Base-by-base conservation (phyloP, 2,888 invertebrate species). In the Meteorus colon region DNA sequence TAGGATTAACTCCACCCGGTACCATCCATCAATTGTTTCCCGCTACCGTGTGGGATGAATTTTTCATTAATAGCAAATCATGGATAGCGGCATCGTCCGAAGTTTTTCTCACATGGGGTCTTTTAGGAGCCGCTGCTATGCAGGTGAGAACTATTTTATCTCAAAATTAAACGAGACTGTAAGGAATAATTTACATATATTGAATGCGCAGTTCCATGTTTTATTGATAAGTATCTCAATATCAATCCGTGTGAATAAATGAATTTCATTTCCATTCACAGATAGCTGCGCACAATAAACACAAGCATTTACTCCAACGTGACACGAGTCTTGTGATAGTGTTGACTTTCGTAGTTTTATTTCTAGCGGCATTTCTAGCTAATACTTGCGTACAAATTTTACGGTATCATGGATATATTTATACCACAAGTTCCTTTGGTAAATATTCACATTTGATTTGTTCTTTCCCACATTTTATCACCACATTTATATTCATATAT, bases 21-120 rank as follows among this genome's bases (percentile, higher is more conserved):
- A 90, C 92, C 34, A 91, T 93, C 12, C 91, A 94, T 83, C 93
- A 94, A 82, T 92, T 95, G 70, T 96, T 96, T 87, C 93, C 95
- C 0, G 94, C 95, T 81, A 95, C 95, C 4, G 93, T 94, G 55
- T 96, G 96, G 94, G 93, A 92, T 81, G 96, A 96, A 86, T 96
- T 97, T 90, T 95, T 97, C 87, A 92, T 95, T 65, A 96, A 96
- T 86, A 93, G 94, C 73, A 94, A 94, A 91, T 96, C 96, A 81
- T 97, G 97, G 97, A 92, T 95, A 34, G 96, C 97, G 0, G 97
- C 97, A 0, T 95, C 96, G 24, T 95, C 96, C 86, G 97, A 97
- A 90, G 94, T 94, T 0, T 97, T 97, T 87, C 91, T 97, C 71
- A 96, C 96, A 0, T 96, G 97, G 97, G 96, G 96, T 1, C 89